Conservation (phyloP, 2,113 vertebrate genomes). For the Suncus etruscus region DNA sequence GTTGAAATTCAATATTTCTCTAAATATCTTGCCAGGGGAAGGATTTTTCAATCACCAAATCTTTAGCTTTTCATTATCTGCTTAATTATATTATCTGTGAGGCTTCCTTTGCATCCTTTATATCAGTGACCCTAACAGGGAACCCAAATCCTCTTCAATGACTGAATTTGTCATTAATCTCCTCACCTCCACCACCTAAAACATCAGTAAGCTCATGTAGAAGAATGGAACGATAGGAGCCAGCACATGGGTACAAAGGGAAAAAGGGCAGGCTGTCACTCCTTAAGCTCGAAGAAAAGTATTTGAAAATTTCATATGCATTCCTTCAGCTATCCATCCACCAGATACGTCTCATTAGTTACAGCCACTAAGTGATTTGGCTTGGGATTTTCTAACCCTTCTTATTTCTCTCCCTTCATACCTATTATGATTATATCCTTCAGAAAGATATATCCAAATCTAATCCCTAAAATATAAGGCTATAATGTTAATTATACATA, state of each 20-base stretch:
- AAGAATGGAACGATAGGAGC: neutral
- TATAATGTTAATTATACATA: neutral
- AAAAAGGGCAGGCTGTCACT: neutral
- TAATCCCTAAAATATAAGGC: neutral
- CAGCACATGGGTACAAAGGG: neutral
- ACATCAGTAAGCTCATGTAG: neutral
- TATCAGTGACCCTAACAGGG: neutral
- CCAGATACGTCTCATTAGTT: neutral
- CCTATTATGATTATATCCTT: neutral
- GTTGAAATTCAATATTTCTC: neutral
- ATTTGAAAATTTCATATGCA: neutral
- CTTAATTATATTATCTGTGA: neutral
- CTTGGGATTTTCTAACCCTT: neutral
- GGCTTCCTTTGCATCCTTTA: neutral
- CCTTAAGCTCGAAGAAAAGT: constrained; percentile 28
- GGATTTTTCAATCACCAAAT: neutral
- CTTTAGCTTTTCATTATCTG: neutral
- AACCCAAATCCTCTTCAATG: neutral
- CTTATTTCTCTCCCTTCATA: neutral
- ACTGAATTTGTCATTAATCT: neutral
- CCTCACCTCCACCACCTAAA: neutral
- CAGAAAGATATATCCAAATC: neutral
- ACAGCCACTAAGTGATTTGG: neutral
- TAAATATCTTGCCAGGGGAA: neutral
- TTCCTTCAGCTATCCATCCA: neutral